phyloP scores from a whole-genome alignment of 2,113 vertebrate species.

The Leiothrix lutea region DNA sequence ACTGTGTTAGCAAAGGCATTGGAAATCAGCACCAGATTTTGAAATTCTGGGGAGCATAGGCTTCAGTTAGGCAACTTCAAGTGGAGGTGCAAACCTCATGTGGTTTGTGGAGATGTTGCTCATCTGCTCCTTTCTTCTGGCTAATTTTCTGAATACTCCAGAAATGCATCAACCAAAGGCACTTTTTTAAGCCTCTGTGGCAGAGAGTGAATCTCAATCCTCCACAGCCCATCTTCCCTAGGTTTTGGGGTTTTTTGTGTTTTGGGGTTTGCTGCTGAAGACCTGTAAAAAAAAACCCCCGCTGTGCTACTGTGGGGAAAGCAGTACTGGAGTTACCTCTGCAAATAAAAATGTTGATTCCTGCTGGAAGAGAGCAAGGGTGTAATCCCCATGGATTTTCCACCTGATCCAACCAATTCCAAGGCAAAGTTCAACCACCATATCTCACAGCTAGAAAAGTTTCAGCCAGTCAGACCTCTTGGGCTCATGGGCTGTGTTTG shows the following conservation, averaged over 20 bases:
- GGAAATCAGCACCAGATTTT: neutral
- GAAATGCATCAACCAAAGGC: neutral
- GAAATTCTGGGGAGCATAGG: neutral
- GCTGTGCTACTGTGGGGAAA: neutral
- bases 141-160: neutral
- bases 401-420: neutral
- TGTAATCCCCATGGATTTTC: neutral
- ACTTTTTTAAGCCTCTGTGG: neutral
- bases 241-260: neutral
- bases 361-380: accelerated
- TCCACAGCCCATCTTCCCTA: neutral
- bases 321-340: neutral
- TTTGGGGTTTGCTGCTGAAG: neutral
- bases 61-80: neutral
- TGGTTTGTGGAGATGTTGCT: neutral
- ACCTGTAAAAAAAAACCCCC: neutral
- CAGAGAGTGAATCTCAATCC: neutral
- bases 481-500: neutral
- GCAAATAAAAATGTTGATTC: neutral
- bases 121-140: neutral
- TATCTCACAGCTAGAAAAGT: neutral
- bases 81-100: accelerated
- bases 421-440: neutral
- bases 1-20: neutral
- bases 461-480: neutral